These are phyloP conservation scores for Mirza zaza DNA, from an alignment of 2,113 vertebrate genomes.

Conservation along the genomic window DNA sequence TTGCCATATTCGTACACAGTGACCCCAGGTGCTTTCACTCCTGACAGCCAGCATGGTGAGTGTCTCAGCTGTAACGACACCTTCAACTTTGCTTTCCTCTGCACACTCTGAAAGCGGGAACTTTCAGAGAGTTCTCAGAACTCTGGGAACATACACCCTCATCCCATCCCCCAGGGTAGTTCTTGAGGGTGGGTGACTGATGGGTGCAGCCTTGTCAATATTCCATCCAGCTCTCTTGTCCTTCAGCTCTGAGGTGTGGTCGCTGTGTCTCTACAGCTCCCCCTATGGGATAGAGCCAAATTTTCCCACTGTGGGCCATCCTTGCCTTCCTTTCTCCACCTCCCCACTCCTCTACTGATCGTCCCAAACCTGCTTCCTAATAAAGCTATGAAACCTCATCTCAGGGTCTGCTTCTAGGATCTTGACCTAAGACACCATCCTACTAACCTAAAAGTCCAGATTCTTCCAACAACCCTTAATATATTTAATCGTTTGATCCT, in stretches of 20 bases:
- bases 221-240: not conserved
- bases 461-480: not conserved
- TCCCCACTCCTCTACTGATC: not conserved
- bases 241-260: not conserved
- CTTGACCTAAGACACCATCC: not conserved
- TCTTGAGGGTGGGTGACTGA: not conserved
- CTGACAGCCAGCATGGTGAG: not conserved
- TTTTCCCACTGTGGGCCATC: not conserved
- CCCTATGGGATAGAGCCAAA: not conserved
- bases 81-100: not conserved
- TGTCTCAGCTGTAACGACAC: not conserved
- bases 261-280: not conserved
- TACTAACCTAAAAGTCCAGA: not conserved
- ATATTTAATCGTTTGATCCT: not conserved
- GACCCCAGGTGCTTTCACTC: not conserved
- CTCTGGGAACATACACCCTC: not conserved
- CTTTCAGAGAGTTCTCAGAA: too few species aligned
- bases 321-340: not conserved
- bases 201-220: fast-evolving
- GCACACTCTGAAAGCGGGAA: not conserved
- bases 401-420: not conserved
- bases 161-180: fast-evolving
- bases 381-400: not conserved
- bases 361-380: not conserved
- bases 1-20: not conserved